phyloP scores from a whole-genome alignment of 2,888 invertebrate species.

The Camptogramma bilineatum region DNA sequence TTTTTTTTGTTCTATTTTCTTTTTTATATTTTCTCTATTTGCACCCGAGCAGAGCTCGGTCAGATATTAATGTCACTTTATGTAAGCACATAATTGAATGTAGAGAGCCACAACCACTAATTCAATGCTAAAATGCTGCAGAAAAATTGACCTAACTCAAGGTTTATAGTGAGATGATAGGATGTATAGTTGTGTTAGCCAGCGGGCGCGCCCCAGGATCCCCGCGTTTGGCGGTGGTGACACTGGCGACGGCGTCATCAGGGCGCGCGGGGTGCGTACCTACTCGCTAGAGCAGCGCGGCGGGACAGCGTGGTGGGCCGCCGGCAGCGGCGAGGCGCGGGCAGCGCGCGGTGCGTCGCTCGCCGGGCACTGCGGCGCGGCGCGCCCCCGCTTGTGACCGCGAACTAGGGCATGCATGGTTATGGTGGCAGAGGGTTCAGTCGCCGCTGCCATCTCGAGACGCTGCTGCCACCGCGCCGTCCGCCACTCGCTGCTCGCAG shows the following conservation, averaged over 20 bases:
- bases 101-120: too few relatives aligned
- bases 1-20: too few relatives aligned
- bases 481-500: slow-evolving; percentile 47
- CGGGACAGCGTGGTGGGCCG: slow-evolving; percentile 32
- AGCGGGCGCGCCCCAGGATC: slow-evolving; percentile 44
- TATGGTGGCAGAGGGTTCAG: slow-evolving; percentile 53
- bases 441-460: slow-evolving; percentile 51
- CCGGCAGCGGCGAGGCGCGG: slow-evolving; percentile 34
- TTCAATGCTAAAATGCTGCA: not conserved
- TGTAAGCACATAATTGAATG: too few relatives aligned
- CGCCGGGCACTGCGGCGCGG: slow-evolving; percentile 64
- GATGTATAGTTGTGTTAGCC: slow-evolving; percentile 22
- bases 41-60: too few relatives aligned
- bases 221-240: slow-evolving; percentile 36
- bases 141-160: not conserved
- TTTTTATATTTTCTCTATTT: too few relatives aligned
- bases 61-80: too few relatives aligned
- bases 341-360: slow-evolving; percentile 44
- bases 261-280: slow-evolving; percentile 42
- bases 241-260: slow-evolving; percentile 44
- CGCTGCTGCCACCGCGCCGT: slow-evolving; percentile 50
- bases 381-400: slow-evolving; percentile 59
- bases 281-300: slow-evolving; percentile 53
- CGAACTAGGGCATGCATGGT: slow-evolving; percentile 73
- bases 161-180: not conserved